Evolutionary conservation across 2,888 invertebrate species (phyloP).

Genomic region (Stictocephala bisonia): DNA sequence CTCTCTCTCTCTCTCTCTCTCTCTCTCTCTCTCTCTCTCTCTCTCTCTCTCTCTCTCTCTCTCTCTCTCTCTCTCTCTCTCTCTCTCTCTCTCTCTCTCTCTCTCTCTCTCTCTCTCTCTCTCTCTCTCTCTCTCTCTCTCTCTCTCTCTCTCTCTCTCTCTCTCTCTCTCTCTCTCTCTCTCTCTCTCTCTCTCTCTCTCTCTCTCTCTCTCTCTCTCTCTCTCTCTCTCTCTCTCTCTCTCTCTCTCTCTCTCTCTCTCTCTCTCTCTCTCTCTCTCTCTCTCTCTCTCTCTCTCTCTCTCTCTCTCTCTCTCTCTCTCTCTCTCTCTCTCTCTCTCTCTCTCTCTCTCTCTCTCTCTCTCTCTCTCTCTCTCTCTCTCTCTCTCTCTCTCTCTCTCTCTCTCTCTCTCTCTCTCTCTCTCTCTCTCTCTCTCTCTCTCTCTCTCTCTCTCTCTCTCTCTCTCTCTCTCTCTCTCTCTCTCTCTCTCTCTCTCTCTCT

Average conservation of each 20-base stretch:
- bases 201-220: background rate
- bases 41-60: background rate
- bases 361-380: background rate
- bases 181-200: background rate
- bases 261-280: background rate
- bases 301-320: slow-evolving; percentile 50
- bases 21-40: background rate
- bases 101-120: background rate
- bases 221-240: background rate
- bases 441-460: background rate
- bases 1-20: background rate
- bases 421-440: slow-evolving; percentile 14
- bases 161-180: background rate
- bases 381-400: background rate
- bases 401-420: background rate
- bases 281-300: slow-evolving; percentile 39
- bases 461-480: slow-evolving; percentile 53
- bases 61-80: background rate
- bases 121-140: background rate
- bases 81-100: background rate
- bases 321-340: slow-evolving; percentile 45
- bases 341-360: slow-evolving; percentile 46
- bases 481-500: slow-evolving; percentile 52
- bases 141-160: background rate
- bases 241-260: background rate